These are phyloP conservation scores for Dynastes tityus DNA, from an alignment of 2,888 invertebrate species.

Conservation along the genomic window DNA sequence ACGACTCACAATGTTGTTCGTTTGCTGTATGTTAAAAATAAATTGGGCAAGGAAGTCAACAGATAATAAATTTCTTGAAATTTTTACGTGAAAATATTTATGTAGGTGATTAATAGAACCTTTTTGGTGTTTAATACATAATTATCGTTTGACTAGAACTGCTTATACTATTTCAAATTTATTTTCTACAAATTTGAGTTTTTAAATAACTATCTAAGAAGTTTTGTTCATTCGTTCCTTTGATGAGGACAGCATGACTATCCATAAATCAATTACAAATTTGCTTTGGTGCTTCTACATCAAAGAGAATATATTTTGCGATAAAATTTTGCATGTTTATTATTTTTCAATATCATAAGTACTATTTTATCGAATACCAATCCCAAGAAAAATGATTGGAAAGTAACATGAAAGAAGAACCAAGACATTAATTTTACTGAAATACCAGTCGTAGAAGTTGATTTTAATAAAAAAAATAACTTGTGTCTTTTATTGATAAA, in stretches of 20 bases:
- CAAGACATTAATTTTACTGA: neutral
- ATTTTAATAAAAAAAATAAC: slow-evolving; percentile 1
- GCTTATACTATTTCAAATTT: too few species aligned
- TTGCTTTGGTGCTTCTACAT: neutral
- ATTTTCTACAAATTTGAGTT: neutral
- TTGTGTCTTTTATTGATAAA: neutral
- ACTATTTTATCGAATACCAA: neutral
- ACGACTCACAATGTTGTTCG: neutral
- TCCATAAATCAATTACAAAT: neutral
- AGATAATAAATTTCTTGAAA: neutral
- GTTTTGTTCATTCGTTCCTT: neutral
- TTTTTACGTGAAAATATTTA: too few species aligned
- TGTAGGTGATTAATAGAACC: too few species aligned
- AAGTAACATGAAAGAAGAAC: neutral
- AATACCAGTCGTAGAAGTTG: neutral
- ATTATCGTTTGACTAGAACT: too few species aligned
- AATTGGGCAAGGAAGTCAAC: neutral
- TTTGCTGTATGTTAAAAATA: neutral
- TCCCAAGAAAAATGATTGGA: neutral
- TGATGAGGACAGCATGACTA: too few species aligned
- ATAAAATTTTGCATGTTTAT: neutral
- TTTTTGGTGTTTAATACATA: too few species aligned
- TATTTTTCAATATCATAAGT: neutral
- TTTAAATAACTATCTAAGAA: neutral
- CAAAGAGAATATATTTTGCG: neutral